Percentiles rank a stretch among this genome's conserved stretches.
Conservation (phyloP, 2,888 invertebrate genomes). For the Hyalella azteca region DNA sequence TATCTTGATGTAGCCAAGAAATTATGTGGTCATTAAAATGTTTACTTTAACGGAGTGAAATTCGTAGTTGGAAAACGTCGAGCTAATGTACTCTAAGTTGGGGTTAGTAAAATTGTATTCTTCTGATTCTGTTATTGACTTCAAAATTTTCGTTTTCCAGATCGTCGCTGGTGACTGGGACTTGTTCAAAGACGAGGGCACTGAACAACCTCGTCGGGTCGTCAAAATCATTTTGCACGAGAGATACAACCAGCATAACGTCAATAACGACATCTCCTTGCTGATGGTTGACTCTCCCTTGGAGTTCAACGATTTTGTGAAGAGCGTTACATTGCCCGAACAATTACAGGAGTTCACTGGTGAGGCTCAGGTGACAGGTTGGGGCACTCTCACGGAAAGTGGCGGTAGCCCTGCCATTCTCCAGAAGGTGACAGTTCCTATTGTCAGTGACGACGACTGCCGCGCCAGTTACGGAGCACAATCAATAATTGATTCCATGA, state of each 20-base stretch:
- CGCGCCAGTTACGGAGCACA: conserved; percentile 46
- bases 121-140: too few relatives aligned
- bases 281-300: conserved; percentile 67
- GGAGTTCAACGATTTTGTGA: conserved; percentile 44
- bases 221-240: conserved; percentile 72
- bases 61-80: too few relatives aligned
- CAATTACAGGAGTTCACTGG: conserved; percentile 48
- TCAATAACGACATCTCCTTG: conserved; percentile 77
- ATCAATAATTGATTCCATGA: conserved; percentile 58
- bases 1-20: too few relatives aligned
- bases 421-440: conserved; percentile 58
- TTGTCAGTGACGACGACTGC: conserved; percentile 59
- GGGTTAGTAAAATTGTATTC: too few relatives aligned
- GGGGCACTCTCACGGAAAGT: conserved; percentile 52
- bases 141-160: conserved; percentile 56
- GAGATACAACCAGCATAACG: conserved; percentile 67
- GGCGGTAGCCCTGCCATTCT: conserved; percentile 42
- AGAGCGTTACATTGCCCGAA: conserved; percentile 38
- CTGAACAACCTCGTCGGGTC: conserved; percentile 45
- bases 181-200: conserved; percentile 61
- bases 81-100: too few relatives aligned
- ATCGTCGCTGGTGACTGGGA: conserved; percentile 62
- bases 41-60: too few relatives aligned
- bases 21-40: too few relatives aligned
- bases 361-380: conserved; percentile 57